Percentiles rank a stretch among this genome's conserved stretches.
Conservation (phyloP, 2,797 vertebrate species). For the Sebastes glaucus region DNA sequence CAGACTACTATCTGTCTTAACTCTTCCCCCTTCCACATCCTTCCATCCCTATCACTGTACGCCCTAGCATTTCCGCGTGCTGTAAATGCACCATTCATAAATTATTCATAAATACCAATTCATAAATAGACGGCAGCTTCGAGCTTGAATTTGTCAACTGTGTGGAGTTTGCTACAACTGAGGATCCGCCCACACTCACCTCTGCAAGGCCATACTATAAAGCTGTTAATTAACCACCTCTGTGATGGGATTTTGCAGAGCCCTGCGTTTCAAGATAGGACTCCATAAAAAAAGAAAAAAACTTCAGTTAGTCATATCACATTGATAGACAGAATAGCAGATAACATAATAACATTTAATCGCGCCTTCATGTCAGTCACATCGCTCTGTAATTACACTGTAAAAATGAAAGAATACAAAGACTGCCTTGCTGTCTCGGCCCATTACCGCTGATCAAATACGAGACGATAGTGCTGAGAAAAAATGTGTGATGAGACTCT, state of each 20-base stretch:
- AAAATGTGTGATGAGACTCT: slow-evolving; percentile 15
- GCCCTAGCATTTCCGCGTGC: neutral
- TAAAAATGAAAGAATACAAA: slow-evolving; percentile 44
- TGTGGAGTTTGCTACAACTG: slow-evolving; percentile 12
- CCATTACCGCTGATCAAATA: slow-evolving; percentile 46
- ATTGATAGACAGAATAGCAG: slow-evolving; percentile 32
- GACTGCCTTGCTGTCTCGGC: neutral
- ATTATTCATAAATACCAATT: slow-evolving; percentile 52
- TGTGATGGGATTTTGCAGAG: slow-evolving; percentile 37
- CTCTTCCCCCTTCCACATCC: slow-evolving; percentile 1
- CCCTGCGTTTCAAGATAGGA: slow-evolving; percentile 25
- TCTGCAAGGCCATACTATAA: slow-evolving; percentile 31
- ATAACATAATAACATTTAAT: slow-evolving; percentile 53
- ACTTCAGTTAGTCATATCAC: slow-evolving; percentile 27
- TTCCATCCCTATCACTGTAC: neutral
- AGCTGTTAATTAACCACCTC: slow-evolving; percentile 43
- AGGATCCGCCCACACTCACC: slow-evolving; percentile 34
- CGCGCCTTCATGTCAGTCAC: slow-evolving; percentile 29
- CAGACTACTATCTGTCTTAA: slow-evolving; percentile 25
- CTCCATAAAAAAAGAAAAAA: neutral
- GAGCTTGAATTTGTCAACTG: slow-evolving; percentile 16
- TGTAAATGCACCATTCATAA: slow-evolving; percentile 37
- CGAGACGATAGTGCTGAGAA: neutral
- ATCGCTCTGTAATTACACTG: slow-evolving; percentile 39
- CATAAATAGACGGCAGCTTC: slow-evolving; percentile 34